Evolutionary conservation across 2,888 invertebrate genomes (phyloP).

Genomic region (Hoplodrina ambigua): DNA sequence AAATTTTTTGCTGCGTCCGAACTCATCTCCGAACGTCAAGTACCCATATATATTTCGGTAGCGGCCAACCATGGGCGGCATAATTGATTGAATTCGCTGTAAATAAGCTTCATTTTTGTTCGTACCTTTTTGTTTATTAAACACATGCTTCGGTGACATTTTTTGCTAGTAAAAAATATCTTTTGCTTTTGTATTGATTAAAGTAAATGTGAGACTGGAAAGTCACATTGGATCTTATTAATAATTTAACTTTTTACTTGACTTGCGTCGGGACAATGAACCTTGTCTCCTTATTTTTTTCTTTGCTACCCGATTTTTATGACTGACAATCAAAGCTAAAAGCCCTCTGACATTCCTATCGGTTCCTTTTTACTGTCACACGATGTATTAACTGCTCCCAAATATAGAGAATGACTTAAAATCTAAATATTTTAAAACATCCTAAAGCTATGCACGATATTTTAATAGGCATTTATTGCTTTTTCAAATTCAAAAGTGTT

Average conservation of each 20-base stretch:
- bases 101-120: constrained; percentile 80
- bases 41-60: constrained; percentile 86
- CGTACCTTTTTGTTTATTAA: constrained; percentile 58
- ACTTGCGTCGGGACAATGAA: constrained; percentile 53
- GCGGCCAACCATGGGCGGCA: constrained; percentile 76
- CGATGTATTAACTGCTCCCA: constrained; percentile 50
- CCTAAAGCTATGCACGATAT: constrained; percentile 37
- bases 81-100: constrained; percentile 87
- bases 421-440: constrained; percentile 53
- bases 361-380: constrained; percentile 47
- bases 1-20: constrained; percentile 83
- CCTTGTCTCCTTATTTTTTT: constrained; percentile 55
- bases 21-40: constrained; percentile 84
- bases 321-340: constrained; percentile 63
- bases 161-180: constrained; percentile 67
- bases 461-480: constrained; percentile 43
- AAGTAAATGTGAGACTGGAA: constrained; percentile 57
- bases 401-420: constrained; percentile 45
- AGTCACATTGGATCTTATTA: constrained; percentile 61
- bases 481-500: constrained; percentile 40
- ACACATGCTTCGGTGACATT: constrained; percentile 62
- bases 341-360: constrained; percentile 59
- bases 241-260: constrained; percentile 63
- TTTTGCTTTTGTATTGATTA: constrained; percentile 48
- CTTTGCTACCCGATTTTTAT: constrained; percentile 57